Evolutionary conservation across 2,797 vertebrate species (phyloP), one percentile per base, ranked within the genome.

Genomic region (Phataginus tricuspis): DNA sequence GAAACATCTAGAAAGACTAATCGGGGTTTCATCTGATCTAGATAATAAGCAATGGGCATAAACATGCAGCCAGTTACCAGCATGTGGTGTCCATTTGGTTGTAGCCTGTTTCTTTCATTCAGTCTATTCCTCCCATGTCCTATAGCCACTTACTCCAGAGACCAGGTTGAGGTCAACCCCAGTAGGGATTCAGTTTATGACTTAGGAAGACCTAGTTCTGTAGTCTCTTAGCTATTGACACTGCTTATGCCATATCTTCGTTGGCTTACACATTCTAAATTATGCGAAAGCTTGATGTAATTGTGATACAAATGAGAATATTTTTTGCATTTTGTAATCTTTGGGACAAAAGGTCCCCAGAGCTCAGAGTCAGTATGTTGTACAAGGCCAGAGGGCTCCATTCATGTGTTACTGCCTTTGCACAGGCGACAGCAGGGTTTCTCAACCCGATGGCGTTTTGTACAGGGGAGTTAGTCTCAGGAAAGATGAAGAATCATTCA

Each of bases 1-100:
- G 55, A 64, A 63, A 4, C 42, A 79, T 64, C 10, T 83, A 59
- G 39, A 69, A 83, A 96, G 39, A 53, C 7, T n/a, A 68, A 57
- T 39, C 29, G 63, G 27, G 31, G 25, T 89, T 93, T 74, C 39
- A 68, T 83, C 4, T 74, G 57, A 2, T 89, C 23, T 96, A 64
- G 72, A 61, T 82, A 91, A 31, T 12, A 86, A 34, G 10, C 3
- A 18, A 4, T 12, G 5, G 1, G 42, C n/a, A 34, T 37, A 59
- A 57, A 57, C 19, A 51, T 7, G 13, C 34, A 61, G 68, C 27
- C 31, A 23, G 0, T 86, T 34, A 31, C 10, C 34, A 23, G 19
- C 45, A 39, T 18, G 19, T 63, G n/a, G 7, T 14, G 7, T 18
- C 8, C 19, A 3, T 37, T 53, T 39, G 10, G 5, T 1, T 57